phyloP scores from a whole-genome alignment of 2,888 invertebrate genomes.

The Clivina fossor region DNA sequence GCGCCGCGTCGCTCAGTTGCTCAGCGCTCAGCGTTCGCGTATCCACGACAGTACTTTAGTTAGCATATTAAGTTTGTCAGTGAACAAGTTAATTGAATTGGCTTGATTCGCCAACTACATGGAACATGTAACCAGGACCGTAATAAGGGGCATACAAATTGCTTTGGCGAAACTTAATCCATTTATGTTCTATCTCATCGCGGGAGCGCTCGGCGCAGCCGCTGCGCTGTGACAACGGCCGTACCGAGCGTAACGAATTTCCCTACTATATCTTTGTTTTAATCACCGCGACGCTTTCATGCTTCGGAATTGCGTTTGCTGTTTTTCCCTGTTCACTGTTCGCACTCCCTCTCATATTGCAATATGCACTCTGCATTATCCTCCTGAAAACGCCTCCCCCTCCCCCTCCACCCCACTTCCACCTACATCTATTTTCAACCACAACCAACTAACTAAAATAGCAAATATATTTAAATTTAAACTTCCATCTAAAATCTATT shows the following conservation, averaged over 20 bases:
- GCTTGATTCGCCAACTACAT: slow-evolving; percentile 49
- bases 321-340: slow-evolving; percentile 19
- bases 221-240: slow-evolving; percentile 18
- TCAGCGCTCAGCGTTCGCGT: slow-evolving; percentile 37
- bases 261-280: slow-evolving; percentile 31
- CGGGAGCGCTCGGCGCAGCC: slow-evolving; percentile 34
- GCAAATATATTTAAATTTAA: not conserved
- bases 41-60: slow-evolving; percentile 49
- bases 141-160: slow-evolving; percentile 51
- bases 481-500: not conserved
- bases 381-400: not conserved
- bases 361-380: not conserved
- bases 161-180: slow-evolving; percentile 50
- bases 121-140: slow-evolving; percentile 49
- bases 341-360: not conserved
- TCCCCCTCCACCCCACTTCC: not conserved
- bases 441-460: not conserved
- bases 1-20: slow-evolving; percentile 5
- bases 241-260: slow-evolving; percentile 31
- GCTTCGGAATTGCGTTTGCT: slow-evolving; percentile 25
- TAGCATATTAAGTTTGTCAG: slow-evolving; percentile 51
- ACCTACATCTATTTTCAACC: not conserved
- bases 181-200: slow-evolving; percentile 46
- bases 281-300: slow-evolving; percentile 31
- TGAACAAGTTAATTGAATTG: slow-evolving; percentile 50